phyloP scores from a whole-genome alignment of 1,140 invertebrate genomes.

The Seison nebaliae region DNA sequence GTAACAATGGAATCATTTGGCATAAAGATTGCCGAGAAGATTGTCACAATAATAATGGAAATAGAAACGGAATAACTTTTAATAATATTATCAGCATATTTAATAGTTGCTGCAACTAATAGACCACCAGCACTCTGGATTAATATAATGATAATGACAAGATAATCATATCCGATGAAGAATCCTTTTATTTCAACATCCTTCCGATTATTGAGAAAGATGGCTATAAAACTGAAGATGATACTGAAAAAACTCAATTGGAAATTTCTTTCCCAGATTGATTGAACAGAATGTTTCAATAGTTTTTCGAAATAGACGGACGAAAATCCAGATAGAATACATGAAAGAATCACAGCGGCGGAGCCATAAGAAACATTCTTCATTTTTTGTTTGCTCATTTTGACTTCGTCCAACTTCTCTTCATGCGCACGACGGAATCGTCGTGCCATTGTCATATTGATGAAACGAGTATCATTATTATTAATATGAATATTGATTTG shows the following conservation, averaged over 20 bases:
- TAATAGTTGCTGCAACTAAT: slow-evolving; percentile 31
- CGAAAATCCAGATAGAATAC: slow-evolving; percentile 83
- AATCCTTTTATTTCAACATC: slow-evolving; percentile 31
- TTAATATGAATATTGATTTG: no score
- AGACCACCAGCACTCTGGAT: slow-evolving; percentile 30
- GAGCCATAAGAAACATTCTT: slow-evolving; percentile 42
- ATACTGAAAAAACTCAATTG: slow-evolving; percentile 30
- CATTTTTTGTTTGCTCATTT: no score
- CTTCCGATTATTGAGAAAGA: slow-evolving; percentile 27
- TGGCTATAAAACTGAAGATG: slow-evolving; percentile 29
- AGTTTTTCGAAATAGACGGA: slow-evolving; percentile 99
- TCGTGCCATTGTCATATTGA: no score
- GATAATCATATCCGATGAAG: slow-evolving; percentile 31
- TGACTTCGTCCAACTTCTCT: no score
- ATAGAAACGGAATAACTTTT: slow-evolving; percentile 15
- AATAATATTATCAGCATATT: slow-evolving; percentile 34
- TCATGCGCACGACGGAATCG: no score
- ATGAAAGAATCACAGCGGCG: slow-evolving; percentile 56
- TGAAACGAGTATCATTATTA: no score
- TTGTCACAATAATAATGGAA: slow-evolving; percentile 14
- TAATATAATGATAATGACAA: slow-evolving; percentile 29
- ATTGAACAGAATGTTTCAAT: slow-evolving; percentile 56
- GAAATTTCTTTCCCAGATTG: slow-evolving; percentile 48
- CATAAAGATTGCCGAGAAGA: no score
- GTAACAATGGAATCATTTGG: no score